Conservation (phyloP, 2,113 vertebrate species). For the Nesoenas mayeri region DNA sequence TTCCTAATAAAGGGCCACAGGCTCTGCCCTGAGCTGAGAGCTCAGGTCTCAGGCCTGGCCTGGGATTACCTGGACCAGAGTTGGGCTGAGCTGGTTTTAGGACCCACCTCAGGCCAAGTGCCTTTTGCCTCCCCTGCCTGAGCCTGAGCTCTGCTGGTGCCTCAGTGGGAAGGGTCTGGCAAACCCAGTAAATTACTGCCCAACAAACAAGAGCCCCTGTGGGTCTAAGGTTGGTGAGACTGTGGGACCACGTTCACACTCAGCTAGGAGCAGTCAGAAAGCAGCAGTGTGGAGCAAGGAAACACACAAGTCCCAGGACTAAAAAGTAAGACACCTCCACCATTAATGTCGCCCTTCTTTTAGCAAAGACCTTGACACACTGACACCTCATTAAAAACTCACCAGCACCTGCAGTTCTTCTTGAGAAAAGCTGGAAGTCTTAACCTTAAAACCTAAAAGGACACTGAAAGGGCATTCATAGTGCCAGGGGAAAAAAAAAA, state of each 20-base stretch:
- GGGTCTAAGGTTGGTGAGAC: not conserved
- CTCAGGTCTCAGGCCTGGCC: not conserved
- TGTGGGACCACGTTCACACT: rapidly evolving
- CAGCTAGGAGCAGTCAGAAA: not conserved
- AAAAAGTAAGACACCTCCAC: not conserved
- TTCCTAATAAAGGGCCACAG: not conserved
- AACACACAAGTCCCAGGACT: not conserved
- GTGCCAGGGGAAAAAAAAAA: not conserved
- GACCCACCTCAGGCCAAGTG: rapidly evolving
- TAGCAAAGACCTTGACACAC: not conserved
- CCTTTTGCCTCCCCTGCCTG: not conserved
- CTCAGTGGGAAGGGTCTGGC: not conserved
- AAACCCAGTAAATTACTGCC: not conserved
- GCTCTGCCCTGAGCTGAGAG: not conserved
- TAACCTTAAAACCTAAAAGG: not conserved
- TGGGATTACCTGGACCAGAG: not conserved
- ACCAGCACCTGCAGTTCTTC: not conserved
- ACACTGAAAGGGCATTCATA: not conserved
- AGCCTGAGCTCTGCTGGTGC: not conserved
- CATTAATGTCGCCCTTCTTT: not conserved
- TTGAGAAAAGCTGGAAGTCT: not conserved
- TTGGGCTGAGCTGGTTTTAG: not conserved
- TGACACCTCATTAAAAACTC: not conserved
- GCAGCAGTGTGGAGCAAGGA: not conserved
- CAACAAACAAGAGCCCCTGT: too few relatives aligned